These are phyloP conservation scores for Bugulina stolonifera DNA, from an alignment of 2,888 invertebrate genomes.

Conservation along the genomic window DNA sequence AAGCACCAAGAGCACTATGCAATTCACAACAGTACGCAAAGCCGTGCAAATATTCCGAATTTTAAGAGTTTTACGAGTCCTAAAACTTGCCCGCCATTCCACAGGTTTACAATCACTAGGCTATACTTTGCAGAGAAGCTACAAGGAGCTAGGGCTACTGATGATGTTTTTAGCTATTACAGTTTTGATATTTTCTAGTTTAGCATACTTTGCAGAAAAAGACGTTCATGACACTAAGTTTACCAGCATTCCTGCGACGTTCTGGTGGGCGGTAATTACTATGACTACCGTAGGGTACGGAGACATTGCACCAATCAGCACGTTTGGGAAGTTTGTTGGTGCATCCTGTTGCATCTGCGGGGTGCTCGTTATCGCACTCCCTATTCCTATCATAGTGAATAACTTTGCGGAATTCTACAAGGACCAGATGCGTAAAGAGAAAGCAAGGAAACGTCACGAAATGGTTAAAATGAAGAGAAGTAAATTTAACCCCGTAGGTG, in stretches of 20 bases:
- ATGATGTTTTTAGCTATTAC: conserved; percentile 51
- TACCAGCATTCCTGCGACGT: conserved; percentile 50
- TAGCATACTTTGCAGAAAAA: conserved; percentile 52
- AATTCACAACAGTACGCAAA: conserved; percentile 31
- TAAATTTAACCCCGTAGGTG: background rate
- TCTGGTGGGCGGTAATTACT: conserved; percentile 55
- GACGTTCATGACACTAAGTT: conserved; percentile 38
- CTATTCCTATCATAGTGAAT: conserved; percentile 51
- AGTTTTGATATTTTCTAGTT: conserved; percentile 50
- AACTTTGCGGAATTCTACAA: conserved; percentile 50
- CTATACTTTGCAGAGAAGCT: conserved; percentile 27
- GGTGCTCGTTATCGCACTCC: conserved; percentile 46
- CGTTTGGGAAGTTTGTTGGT: conserved; percentile 46
- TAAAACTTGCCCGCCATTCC: conserved; percentile 27
- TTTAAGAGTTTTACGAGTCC: conserved; percentile 34
- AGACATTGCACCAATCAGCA: conserved; percentile 43
- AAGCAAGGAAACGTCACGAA: conserved; percentile 6
- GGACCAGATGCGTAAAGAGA: conserved; percentile 25
- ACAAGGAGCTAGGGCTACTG: conserved; percentile 49
- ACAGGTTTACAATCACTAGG: conserved; percentile 27
- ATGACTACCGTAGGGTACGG: conserved; percentile 52
- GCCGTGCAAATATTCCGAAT: conserved; percentile 95
- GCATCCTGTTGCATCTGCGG: conserved; percentile 47
- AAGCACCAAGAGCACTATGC: conserved; percentile 26
- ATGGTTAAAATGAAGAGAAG: conserved; percentile 2